Evolutionary conservation across 2,888 invertebrate species (phyloP).

Genomic region (Eumacrocentrus americanus): DNA sequence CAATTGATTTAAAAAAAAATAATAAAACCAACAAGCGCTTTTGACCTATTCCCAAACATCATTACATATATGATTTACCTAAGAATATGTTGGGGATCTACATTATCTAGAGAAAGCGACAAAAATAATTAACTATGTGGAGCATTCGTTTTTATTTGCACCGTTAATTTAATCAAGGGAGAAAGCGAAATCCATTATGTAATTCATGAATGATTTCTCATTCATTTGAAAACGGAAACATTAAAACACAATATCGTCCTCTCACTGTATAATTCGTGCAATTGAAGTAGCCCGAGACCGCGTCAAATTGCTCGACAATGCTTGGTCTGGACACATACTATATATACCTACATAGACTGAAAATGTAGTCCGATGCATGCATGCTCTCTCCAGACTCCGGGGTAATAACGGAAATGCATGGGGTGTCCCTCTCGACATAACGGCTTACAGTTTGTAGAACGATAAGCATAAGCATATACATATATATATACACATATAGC

Average conservation of each 20-base stretch:
- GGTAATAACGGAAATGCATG: slow-evolving; percentile 17
- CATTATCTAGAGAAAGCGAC: no score
- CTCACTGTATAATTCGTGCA: neutral
- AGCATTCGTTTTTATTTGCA: no score
- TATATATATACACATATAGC: neutral
- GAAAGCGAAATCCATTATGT: no score
- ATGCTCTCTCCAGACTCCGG: neutral
- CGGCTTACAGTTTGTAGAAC: slow-evolving; percentile 22
- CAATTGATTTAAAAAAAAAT: no score
- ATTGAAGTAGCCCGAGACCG: neutral
- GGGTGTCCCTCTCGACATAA: neutral
- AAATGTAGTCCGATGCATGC: neutral
- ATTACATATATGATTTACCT: no score
- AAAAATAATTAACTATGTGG: no score
- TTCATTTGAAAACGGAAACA: neutral
- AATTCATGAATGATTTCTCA: neutral
- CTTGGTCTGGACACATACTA: neutral
- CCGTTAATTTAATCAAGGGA: no score
- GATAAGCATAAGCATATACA: slow-evolving; percentile 22
- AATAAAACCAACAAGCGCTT: no score
- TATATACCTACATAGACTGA: neutral
- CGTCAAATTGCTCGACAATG: slow-evolving; percentile 1
- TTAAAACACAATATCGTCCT: neutral
- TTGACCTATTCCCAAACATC: no score
- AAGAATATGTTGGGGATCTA: no score